Base-by-base conservation (phyloP, 2,888 invertebrate genomes). In the Gymnocheta viridis region DNA sequence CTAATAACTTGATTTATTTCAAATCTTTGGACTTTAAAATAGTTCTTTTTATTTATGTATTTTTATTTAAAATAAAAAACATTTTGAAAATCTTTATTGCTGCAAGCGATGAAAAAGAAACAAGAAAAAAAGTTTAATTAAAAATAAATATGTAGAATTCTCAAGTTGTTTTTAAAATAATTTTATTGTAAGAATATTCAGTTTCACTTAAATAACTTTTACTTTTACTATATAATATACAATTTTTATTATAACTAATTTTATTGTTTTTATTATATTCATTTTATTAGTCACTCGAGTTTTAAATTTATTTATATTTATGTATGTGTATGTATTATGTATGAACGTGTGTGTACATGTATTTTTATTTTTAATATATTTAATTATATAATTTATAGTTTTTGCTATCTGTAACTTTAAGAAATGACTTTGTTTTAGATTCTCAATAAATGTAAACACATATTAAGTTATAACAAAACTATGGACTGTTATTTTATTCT, bases 111-210 rank as follows among this genome's bases (percentile, higher is more conserved):
- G 7, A 41, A 41, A 41, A 41, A 12, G n/a, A 41, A 41, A 41
- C 3, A 12, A 9, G 10, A 41, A 41, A 41, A 12, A 41, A 32
- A 32, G 1, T 38, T 12, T 10, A 22, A 24, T 22, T 49, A 12
- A 22, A 44, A 22, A 35, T n/a, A 62, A 51, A 58, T 24, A 58
- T 10, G 10, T 51, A 51, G 10, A 2, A 10, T 47, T 67, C 12
- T 35, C 9, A 19, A 58, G 9, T 22, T 62, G 29, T 81, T 74
- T 76, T 74, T 54, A 60, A 62, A 74, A 56, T 56, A 64, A 38
- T 51, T 73, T 69, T 82, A 78, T 82, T 82, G 78, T 73, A 82
- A 73, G 72, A 82, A 67, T 82, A 76, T 54, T 66, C 5, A 62
- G 67, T 80, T 78, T 76, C 47, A 76, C 66, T 66, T 83, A 76